These are phyloP conservation scores for Euproctis similis DNA, from an alignment of 2,888 invertebrate species.

Conservation along the genomic window DNA sequence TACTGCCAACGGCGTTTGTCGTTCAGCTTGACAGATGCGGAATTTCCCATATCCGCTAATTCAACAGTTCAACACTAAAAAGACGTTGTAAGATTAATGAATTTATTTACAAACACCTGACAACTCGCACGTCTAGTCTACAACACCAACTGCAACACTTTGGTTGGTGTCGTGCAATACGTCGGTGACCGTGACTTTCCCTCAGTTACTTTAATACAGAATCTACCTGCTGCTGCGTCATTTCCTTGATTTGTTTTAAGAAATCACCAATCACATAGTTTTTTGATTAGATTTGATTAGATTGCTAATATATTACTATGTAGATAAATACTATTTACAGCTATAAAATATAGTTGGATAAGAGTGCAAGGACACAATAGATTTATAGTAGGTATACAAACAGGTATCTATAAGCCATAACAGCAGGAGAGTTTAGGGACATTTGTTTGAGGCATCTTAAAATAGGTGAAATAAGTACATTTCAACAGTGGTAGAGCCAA, in stretches of 20 bases:
- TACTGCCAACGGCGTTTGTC: slow-evolving; percentile 67
- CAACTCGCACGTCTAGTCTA: slow-evolving; percentile 37
- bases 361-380: no score
- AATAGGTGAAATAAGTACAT: no score
- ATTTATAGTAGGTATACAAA: no score
- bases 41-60: slow-evolving; percentile 52
- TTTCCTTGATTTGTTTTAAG: slow-evolving; percentile 30
- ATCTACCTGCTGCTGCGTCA: slow-evolving; percentile 20
- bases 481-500: no score
- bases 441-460: no score
- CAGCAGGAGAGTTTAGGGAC: no score
- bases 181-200: slow-evolving; percentile 61
- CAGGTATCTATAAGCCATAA: no score
- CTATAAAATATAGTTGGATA: no score
- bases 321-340: neutral
- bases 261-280: slow-evolving; percentile 5
- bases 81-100: no score
- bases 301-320: neutral
- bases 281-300: neutral
- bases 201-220: slow-evolving; percentile 27
- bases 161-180: slow-evolving; percentile 24
- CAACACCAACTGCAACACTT: slow-evolving; percentile 35
- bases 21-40: slow-evolving; percentile 60
- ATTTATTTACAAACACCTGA: slow-evolving; percentile 16
- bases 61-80: slow-evolving; percentile 13